Base-by-base conservation (phyloP, 2,113 vertebrate genomes). In the Sander lucioperca region DNA sequence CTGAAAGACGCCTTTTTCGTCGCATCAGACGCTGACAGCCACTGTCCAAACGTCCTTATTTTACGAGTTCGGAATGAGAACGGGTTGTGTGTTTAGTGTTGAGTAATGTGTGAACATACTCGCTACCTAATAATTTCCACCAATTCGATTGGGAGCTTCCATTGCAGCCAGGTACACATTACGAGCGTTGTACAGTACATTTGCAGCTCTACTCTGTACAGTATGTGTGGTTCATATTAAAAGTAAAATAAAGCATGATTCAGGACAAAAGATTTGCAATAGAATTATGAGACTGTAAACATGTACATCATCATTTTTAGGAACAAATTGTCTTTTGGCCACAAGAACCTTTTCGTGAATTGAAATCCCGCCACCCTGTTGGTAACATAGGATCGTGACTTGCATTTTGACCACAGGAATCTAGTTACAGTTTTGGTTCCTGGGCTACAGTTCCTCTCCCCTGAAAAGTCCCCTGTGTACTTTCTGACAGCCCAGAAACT, bases 51-150 rank as follows among this genome's bases (percentile, higher is more conserved):
- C 25, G 2, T 25, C 25, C 25, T 25, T 25, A 25, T 25, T 25
- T 25, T 25, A 25, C 25, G 25, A 25, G 25, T 25, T 25, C 25
- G 25, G 25, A 25, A 25, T 25, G 25, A 25, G 25, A 25, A 25
- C 25, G 25, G 25, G 25, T 25, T 25, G 25, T 25, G 25, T 25
- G 25, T 25, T 25, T 25, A 25, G 25, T 25, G 25, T 1, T 67
- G 25, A 78, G 33, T 67, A 65, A 83, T 65, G 51, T 19, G 48
- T 47, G 27, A 63, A 68, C 47, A 19, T 18, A 27, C 12, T n/a
- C 25, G 27, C 48, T 8, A 62, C 25, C 64, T 79, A 18, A 79
- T 63, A 30, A 79, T 74, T 43, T 39, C 3, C 12, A 30, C 16
- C 9, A 13, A 43, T n/a, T n/a, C n/a, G n/a, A n/a, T n/a, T 39